These are phyloP conservation scores for Podarcis muralis DNA, from an alignment of 2,113 vertebrate genomes.

Conservation along the genomic window DNA sequence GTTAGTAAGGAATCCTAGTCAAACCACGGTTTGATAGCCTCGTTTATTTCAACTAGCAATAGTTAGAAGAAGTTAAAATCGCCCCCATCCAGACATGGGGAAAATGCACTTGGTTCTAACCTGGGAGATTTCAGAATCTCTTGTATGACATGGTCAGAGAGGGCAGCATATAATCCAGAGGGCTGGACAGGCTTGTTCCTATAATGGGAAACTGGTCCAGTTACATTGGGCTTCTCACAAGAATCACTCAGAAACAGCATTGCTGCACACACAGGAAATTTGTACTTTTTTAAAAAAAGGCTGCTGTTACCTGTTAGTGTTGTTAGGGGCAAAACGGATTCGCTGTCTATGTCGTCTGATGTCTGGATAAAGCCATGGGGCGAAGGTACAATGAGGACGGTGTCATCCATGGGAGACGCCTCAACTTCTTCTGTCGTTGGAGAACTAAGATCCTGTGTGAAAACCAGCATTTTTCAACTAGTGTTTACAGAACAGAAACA, in stretches of 20 bases:
- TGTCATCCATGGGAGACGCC: constrained; percentile 81
- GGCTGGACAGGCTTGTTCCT: not conserved
- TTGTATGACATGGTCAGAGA: not conserved
- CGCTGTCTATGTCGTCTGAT: constrained; percentile 81
- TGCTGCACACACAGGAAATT: not conserved
- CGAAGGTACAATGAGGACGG: constrained; percentile 91
- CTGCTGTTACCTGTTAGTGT: constrained; percentile 79
- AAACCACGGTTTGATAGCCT: not conserved
- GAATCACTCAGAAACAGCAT: not conserved
- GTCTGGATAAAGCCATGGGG: constrained; percentile 91
- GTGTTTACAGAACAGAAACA: not conserved
- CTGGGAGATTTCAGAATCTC: not conserved
- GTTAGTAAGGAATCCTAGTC: not conserved
- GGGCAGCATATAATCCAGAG: not conserved
- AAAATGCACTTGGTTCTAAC: not conserved
- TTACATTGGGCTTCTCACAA: too few relatives aligned
- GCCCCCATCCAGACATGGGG: too few relatives aligned
- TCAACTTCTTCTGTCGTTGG: constrained; percentile 79
- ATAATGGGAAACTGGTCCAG: not conserved
- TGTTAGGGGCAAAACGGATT: constrained; percentile 85
- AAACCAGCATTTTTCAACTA: not conserved
- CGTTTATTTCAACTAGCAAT: not conserved
- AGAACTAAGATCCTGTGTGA: constrained; percentile 78
- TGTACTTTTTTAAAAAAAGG: not conserved
- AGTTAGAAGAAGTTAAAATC: not conserved